These are phyloP conservation scores for Cherax destructor DNA, from an alignment of 1,140 invertebrate genomes.

Conservation along the genomic window DNA sequence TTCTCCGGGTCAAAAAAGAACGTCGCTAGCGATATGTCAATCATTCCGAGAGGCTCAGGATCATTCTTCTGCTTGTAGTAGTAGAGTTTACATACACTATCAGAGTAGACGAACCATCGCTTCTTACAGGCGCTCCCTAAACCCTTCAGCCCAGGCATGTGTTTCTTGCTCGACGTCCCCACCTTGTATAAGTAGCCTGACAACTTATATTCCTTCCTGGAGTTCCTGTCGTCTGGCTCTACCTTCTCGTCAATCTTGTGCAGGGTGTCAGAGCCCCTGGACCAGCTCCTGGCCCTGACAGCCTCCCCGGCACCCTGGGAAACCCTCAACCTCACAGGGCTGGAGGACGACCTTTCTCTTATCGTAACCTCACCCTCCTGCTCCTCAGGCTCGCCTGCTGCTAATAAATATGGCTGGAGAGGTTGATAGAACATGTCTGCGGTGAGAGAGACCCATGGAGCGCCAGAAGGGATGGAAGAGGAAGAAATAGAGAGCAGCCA, in stretches of 20 bases:
- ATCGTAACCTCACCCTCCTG: background rate
- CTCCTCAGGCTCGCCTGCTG: background rate
- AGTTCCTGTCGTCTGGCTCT: constrained; percentile 17
- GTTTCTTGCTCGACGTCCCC: constrained; percentile 4
- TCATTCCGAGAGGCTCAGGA: constrained; percentile 40
- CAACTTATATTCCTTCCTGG: constrained; percentile 45
- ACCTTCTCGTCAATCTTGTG: constrained; percentile 34
- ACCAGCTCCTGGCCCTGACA: constrained; percentile 19
- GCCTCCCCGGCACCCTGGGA: background rate
- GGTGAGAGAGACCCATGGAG: no score
- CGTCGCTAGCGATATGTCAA: constrained; percentile 53
- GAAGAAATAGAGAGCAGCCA: no score
- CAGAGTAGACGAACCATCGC: constrained; percentile 62
- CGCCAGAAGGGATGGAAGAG: background rate
- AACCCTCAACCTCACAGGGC: background rate
- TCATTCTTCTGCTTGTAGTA: constrained; percentile 62
- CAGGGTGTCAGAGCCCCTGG: constrained; percentile 14
- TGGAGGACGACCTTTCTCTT: constrained; percentile 9
- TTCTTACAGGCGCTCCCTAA: constrained; percentile 40
- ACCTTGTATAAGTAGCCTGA: constrained; percentile 51
- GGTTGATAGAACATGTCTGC: constrained; percentile 15
- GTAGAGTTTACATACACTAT: constrained; percentile 51
- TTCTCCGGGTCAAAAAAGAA: constrained; percentile 59
- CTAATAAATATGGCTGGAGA: background rate
- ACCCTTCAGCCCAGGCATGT: constrained; percentile 27